phyloP scores from a whole-genome alignment of 2,797 vertebrate genomes.

The Chaetodon trifasciatus region DNA sequence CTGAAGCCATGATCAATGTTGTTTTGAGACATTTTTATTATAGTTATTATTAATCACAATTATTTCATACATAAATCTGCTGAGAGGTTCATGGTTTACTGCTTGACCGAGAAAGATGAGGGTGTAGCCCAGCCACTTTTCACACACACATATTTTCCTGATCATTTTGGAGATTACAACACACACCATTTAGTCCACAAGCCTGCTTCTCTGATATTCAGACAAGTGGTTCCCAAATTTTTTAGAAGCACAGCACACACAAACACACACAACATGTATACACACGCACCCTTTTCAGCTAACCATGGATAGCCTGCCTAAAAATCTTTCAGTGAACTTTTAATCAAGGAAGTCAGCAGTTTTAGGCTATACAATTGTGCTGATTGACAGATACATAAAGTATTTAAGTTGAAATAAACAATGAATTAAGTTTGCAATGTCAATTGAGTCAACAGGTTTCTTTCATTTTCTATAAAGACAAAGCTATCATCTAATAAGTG shows the following conservation, averaged over 20 bases:
- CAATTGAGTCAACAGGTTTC: not conserved
- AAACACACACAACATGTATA: no score
- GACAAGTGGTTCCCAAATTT: not conserved
- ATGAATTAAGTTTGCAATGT: not conserved
- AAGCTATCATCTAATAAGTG: not conserved
- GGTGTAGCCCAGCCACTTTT: not conserved
- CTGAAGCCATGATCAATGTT: not conserved
- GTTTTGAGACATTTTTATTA: not conserved
- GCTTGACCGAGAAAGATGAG: not conserved
- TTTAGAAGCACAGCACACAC: not conserved
- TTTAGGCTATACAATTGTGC: not conserved
- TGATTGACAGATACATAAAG: not conserved
- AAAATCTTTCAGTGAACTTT: not conserved
- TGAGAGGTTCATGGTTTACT: not conserved
- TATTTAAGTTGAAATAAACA: not conserved
- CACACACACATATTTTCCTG: not conserved
- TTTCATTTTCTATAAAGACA: not conserved
- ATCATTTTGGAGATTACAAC: not conserved
- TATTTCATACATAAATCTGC: not conserved
- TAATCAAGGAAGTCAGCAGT: not conserved
- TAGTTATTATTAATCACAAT: not conserved
- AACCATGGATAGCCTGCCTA: no score
- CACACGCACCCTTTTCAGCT: not conserved
- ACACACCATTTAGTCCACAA: not conserved
- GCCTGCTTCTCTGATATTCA: not conserved